A percentile compares a stretch with the other conserved stretches of the same genome.
phyloP scores from a whole-genome alignment of 2,888 invertebrate genomes.

The Mythimna impura region DNA sequence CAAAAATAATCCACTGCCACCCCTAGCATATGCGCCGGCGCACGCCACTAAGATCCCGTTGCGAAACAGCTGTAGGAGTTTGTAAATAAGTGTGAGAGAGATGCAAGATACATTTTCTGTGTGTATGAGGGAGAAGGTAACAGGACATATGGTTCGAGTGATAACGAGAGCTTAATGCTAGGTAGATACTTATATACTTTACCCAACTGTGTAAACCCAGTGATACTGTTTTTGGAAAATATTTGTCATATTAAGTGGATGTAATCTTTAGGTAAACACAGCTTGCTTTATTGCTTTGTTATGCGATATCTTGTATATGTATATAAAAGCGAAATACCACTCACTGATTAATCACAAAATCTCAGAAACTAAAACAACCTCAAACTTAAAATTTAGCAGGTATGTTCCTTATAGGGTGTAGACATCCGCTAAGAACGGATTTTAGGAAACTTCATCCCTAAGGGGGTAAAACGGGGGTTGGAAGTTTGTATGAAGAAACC shows the following conservation, averaged over 20 bases:
- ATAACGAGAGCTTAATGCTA: slow-evolving; percentile 46
- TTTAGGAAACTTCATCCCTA: too few species aligned
- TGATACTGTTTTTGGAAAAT: slow-evolving; percentile 48
- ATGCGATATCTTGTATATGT: too few species aligned
- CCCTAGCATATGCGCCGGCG: slow-evolving; percentile 72
- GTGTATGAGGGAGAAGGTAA: slow-evolving; percentile 55
- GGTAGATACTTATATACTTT: slow-evolving; percentile 41
- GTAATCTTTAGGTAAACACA: slow-evolving; percentile 26
- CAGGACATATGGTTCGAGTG: slow-evolving; percentile 53
- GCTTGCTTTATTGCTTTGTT: slow-evolving; percentile 17
- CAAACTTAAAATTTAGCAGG: too few species aligned
- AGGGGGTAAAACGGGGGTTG: too few species aligned
- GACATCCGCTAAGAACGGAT: too few species aligned
- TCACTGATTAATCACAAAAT: too few species aligned
- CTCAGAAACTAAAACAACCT: too few species aligned
- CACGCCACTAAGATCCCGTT: slow-evolving; percentile 80
- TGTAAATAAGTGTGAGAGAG: slow-evolving; percentile 72
- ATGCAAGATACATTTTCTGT: slow-evolving; percentile 39
- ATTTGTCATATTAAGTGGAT: slow-evolving; percentile 36
- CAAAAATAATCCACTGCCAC: slow-evolving; percentile 49
- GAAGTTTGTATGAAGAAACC: too few species aligned
- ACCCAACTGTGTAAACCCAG: slow-evolving; percentile 52
- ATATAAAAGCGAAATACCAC: too few species aligned
- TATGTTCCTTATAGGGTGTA: too few species aligned
- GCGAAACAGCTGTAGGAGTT: slow-evolving; percentile 83